A percentile compares a stretch with the other conserved stretches of the same genome.
Conservation (phyloP, 2,113 vertebrate genomes). For the Rhinopomastus cyanomelas region DNA sequence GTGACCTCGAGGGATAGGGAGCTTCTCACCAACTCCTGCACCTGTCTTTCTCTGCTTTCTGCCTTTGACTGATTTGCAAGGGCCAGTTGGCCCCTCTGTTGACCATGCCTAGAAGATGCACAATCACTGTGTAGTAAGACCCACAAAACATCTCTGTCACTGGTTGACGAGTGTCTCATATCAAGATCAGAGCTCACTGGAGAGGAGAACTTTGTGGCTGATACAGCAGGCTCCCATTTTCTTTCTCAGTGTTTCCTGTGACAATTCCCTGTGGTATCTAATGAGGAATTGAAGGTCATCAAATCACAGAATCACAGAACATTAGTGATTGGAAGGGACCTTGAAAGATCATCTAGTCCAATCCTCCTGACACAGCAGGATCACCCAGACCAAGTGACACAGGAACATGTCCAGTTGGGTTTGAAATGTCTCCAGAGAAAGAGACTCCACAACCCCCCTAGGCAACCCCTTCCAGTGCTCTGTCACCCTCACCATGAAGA, state of each 20-base stretch:
- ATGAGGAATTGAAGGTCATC: no score
- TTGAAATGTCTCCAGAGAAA: no score
- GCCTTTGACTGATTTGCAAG: neutral
- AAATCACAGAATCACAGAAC: no score
- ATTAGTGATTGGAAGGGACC: no score
- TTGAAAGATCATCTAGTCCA: no score
- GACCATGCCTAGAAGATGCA: neutral
- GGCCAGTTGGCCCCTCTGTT: neutral
- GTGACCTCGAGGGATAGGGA: neutral
- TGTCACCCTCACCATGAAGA: no score
- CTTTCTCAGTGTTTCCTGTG: neutral
- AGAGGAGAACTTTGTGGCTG: neutral
- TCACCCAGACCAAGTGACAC: no score
- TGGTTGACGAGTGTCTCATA: neutral
- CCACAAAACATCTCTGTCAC: neutral
- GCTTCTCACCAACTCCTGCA: neutral
- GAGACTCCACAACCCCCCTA: no score
- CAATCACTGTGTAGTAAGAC: neutral
- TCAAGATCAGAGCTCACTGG: neutral
- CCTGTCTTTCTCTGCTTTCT: neutral
- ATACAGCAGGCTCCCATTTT: neutral
- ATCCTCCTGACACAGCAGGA: no score
- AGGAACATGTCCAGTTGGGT: no score
- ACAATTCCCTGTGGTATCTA: neutral
- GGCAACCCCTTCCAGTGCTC: no score